Base-by-base conservation (phyloP, 2,888 invertebrate genomes). In the Reticulitermes lucifugus region DNA sequence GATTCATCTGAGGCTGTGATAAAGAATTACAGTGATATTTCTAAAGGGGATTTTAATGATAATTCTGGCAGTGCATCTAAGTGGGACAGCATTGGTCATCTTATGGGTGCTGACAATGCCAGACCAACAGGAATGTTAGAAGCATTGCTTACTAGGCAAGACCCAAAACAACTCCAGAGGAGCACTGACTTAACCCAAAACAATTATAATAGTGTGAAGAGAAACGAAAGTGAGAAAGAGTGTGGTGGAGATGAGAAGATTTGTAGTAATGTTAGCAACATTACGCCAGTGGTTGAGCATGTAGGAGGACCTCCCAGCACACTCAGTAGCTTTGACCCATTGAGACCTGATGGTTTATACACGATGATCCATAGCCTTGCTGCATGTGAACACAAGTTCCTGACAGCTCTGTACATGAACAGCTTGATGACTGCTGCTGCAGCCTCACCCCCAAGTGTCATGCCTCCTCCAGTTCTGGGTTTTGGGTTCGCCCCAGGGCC, bases 371-470 rank as follows among this genome's bases (percentile, higher is more conserved):
- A 91, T 86, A 90, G 90, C 87, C 88, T 91, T 83, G 90, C 90
- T 80, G 87, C 89, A 6, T 88, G 89, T n/a, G 91, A 92, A 87
- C 91, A 91, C 86, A 91, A 91, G 88, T 91, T 92, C 86, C 88
- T 92, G 85, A 90, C 91, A 22, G 91, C 91, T 1, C 91, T 92
- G 90, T 92, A 92, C 88, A 90, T 92, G 91, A 91, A 90, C 87
- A 90, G 90, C 86, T 87, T 91, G 81, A 90, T 91, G 90, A 81
- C 29, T 25, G 79, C 79, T 59, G 75, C 75, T 9, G 35, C 59
- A 21, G 90, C 85, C 43, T 89, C 85, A 25, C 83, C 85, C 46
- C 41, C 75, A 14, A 73, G 51, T n/a, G 84, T 84, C 70, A 73
- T 73, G 43, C 86, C 59, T 22, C 79, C 84, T 14, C 46, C 70